Base-by-base conservation (phyloP, 1,140 invertebrate species). In the Eulimnadia texana region DNA sequence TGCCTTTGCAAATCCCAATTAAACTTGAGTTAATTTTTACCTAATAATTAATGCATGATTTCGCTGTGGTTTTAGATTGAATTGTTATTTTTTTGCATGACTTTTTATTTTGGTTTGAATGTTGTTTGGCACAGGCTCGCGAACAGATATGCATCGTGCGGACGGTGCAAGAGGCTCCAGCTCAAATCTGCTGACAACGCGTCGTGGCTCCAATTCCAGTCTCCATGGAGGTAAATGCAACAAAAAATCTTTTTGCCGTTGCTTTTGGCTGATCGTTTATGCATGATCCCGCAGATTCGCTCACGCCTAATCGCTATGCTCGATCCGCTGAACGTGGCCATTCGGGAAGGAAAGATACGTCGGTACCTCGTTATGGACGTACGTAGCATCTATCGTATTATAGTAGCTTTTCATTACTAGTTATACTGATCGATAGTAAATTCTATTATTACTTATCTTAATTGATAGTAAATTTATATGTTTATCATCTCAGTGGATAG, bases 161-260 rank as follows among this genome's bases (percentile, higher is more conserved):
- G 64, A 65, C 50, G 63, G 63, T 9, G 33, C 49, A 13, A 28
- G 62, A 60, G 65, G 65, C 23, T 66, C 65, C 6, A 60, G 59
- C 16, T 63, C 66, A 6, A 66, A 64, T 51, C 53, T 66, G 19
- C 25, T 62, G 16, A 49, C 25, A 2, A 52, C 50, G 3, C 28
- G 65, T 60, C 64, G 65, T 16, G 65, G 65, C 16, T 66, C 65
- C 42, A 66, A 66, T 51, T 62, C 65, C 9, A 66, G 65, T 54
- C 42, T 66, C 22, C 64, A 66, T 52, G 61, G 62, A 20, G 64
- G 65, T 66, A 63, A 22, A 64, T 55, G 42, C 28, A 64, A 42
- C 49, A 16, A 10, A 24, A 16, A 55, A n/a, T 42, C 24, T 25
- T 58, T 2, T 58, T 42, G n/a, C 16, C n/a, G 3, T 33, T 50